These are phyloP conservation scores for Zingel zingel DNA, from an alignment of 2,113 vertebrate species.

Conservation along the genomic window DNA sequence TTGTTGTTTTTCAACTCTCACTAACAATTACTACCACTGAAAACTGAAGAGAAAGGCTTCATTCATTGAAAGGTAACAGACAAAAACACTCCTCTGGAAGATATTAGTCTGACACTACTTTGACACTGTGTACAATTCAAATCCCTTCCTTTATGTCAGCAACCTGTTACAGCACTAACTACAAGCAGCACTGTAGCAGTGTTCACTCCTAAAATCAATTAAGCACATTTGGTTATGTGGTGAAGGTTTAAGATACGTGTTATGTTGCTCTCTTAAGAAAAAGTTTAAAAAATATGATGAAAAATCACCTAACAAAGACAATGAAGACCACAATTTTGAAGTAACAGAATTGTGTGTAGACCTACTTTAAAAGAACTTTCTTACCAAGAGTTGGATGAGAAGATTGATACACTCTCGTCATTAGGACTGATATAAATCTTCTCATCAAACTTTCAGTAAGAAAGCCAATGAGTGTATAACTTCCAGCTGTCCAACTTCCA, in stretches of 20 bases:
- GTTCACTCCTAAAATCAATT: background rate
- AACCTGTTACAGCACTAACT: slow-evolving; percentile 4
- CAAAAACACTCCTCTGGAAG: slow-evolving; percentile 29
- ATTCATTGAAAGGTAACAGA: slow-evolving; percentile 49
- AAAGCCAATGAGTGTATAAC: too few relatives aligned
- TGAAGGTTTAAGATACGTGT: background rate
- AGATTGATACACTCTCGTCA: too few relatives aligned
- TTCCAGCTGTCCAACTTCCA: too few relatives aligned
- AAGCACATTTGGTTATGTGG: background rate
- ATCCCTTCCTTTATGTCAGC: slow-evolving; percentile 11
- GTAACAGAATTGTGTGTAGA: too few relatives aligned
- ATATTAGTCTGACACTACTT: slow-evolving; percentile 32
- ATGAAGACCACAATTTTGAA: too few relatives aligned
- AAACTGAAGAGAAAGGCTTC: slow-evolving; percentile 41
- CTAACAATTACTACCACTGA: slow-evolving; percentile 21
- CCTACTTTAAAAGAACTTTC: too few relatives aligned
- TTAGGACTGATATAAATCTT: too few relatives aligned
- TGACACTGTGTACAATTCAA: slow-evolving; percentile 33
- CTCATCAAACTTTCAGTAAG: too few relatives aligned
- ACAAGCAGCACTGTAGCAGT: background rate
- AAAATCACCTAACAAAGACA: too few relatives aligned
- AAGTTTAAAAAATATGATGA: too few relatives aligned
- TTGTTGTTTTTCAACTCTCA: slow-evolving; percentile 67
- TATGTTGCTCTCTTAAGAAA: background rate
- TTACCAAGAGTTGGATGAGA: too few relatives aligned